phyloP scores from a whole-genome alignment of 2,888 invertebrate species.

The Drosophila demipolita region DNA sequence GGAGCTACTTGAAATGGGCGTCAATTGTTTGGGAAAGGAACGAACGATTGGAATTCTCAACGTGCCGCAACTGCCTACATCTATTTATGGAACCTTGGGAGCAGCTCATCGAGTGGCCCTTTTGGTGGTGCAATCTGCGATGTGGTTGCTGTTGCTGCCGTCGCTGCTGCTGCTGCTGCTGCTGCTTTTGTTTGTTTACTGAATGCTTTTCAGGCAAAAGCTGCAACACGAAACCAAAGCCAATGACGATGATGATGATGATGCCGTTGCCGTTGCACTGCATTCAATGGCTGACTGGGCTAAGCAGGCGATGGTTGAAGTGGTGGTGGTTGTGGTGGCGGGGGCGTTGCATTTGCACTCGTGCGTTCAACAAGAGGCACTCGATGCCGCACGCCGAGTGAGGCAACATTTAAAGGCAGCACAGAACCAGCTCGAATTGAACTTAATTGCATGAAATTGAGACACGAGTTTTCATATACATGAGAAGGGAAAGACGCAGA shows the following conservation, averaged over 20 bases:
- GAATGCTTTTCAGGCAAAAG: conserved; percentile 37
- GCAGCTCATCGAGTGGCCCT: conserved; percentile 55
- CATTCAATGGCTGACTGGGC: conserved; percentile 43
- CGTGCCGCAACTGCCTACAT: conserved; percentile 47
- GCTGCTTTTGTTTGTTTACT: conserved; percentile 59
- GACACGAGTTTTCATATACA: conserved; percentile 54
- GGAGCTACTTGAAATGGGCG: conserved; percentile 68
- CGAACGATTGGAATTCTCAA: conserved; percentile 63
- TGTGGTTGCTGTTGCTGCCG: conserved; percentile 31
- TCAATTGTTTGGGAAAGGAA: conserved; percentile 68
- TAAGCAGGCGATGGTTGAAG: neutral
- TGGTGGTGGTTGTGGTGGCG: neutral
- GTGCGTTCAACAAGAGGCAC: conserved; percentile 57
- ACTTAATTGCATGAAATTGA: conserved; percentile 81
- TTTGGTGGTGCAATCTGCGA: conserved; percentile 44
- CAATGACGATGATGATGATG: neutral
- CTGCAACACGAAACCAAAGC: conserved; percentile 47
- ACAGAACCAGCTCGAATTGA: conserved; percentile 72
- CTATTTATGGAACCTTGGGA: conserved; percentile 74
- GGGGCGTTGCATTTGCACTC: conserved; percentile 46
- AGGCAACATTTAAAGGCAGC: conserved; percentile 9
- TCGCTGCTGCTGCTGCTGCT: conserved; percentile 3
- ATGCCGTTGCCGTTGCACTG: conserved; percentile 56
- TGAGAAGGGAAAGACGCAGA: neutral
- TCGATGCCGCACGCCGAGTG: conserved; percentile 38